Percentiles rank a stretch among this genome's conserved stretches.
Conservation (phyloP, 2,113 vertebrate species). For the Albula glossodonta region DNA sequence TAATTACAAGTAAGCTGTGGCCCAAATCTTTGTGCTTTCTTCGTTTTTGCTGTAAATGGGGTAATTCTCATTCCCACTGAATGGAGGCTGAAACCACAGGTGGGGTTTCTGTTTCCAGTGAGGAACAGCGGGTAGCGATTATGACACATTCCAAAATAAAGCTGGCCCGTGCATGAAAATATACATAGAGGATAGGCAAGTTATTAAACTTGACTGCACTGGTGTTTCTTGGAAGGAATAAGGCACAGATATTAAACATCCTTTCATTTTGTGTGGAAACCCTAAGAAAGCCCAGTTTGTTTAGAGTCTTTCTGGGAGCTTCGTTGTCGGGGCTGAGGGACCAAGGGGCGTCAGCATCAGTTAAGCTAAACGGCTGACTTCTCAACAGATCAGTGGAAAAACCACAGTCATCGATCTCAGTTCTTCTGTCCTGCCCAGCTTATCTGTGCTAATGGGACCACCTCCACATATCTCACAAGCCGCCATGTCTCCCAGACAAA, state of each 20-base stretch:
- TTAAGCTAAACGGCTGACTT: constrained; percentile 46
- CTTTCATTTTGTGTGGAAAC: constrained; percentile 53
- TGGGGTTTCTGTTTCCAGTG: background rate
- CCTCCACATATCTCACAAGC: constrained; percentile 45
- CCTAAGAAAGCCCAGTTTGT: constrained; percentile 50
- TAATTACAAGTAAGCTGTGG: constrained; percentile 6
- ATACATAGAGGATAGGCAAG: constrained; percentile 31
- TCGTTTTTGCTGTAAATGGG: background rate
- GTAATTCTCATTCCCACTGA: background rate
- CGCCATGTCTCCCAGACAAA: constrained; percentile 45
- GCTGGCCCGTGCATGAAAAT: constrained; percentile 37
- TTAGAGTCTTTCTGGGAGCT: constrained; percentile 22
- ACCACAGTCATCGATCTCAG: constrained; percentile 61
- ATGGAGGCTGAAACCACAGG: constrained; percentile 12
- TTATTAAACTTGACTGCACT: constrained; percentile 27
- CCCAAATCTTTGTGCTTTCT: background rate
- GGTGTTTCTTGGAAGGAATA: constrained; percentile 29
- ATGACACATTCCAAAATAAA: constrained; percentile 38
- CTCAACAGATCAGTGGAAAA: constrained; percentile 24
- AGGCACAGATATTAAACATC: constrained; percentile 46
- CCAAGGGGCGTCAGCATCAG: constrained; percentile 28
- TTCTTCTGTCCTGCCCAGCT: constrained; percentile 52
- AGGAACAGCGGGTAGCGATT: constrained; percentile 1
- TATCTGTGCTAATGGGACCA: constrained; percentile 57
- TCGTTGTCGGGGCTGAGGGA: constrained; percentile 32